Conservation (phyloP, 1,140 invertebrate species). For the Daktulosphaira vitifoliae region DNA sequence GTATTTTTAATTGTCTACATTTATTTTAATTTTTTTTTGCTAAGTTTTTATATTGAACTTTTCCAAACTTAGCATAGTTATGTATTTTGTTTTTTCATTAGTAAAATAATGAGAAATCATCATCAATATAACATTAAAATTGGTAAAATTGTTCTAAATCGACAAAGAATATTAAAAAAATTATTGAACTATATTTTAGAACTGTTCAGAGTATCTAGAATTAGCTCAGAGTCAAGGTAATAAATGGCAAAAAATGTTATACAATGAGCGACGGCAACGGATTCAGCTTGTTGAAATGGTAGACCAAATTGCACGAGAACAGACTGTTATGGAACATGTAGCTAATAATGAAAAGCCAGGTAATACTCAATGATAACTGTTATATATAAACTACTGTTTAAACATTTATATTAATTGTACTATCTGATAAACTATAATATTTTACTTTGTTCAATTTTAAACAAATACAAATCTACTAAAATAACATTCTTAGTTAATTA, state of each 20-base stretch:
- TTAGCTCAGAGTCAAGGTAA: conserved; percentile 76
- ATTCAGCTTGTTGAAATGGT: conserved; percentile 92
- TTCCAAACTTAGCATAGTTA: no score
- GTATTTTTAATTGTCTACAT: no score
- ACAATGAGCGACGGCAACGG: conserved; percentile 91
- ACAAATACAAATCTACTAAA: no score
- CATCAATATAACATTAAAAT: not conserved
- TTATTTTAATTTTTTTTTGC: no score
- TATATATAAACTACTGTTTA: not conserved
- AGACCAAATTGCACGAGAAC: conserved; percentile 92
- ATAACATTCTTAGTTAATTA: no score
- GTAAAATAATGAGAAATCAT: no score
- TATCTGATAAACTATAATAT: no score
- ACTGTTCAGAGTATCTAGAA: conserved; percentile 81
- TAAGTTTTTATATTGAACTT: no score
- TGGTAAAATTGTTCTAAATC: not conserved
- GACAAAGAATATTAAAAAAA: not conserved
- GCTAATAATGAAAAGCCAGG: conserved; percentile 44
- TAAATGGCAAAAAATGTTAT: conserved; percentile 82
- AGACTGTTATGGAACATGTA: conserved; percentile 83
- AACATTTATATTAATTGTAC: no score
- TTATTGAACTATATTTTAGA: conserved; percentile 47
- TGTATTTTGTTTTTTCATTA: no score
- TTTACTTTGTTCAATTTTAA: no score
- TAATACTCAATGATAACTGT: not conserved